Percentiles rank a stretch among this genome's conserved stretches.
phyloP scores from a whole-genome alignment of 2,797 vertebrate genomes.

The Leucoraja ocellata region DNA sequence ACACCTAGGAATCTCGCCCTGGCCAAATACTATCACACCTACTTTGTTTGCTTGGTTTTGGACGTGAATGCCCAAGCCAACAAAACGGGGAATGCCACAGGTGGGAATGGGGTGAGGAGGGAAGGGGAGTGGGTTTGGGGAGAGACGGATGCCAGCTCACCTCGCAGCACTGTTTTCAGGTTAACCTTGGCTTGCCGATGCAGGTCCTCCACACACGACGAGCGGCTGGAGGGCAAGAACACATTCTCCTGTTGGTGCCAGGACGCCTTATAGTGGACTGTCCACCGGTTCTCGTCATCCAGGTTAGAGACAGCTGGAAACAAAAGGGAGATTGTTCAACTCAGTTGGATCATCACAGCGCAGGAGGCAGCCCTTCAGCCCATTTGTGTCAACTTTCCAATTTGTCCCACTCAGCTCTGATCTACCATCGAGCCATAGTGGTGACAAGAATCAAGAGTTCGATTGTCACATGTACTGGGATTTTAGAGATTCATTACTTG shows the following conservation, averaged over 20 bases:
- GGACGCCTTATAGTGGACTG: conserved; percentile 86
- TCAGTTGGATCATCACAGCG: background rate
- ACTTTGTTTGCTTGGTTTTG: background rate
- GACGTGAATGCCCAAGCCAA: background rate
- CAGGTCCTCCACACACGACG: conserved; percentile 84
- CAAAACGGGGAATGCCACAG: background rate
- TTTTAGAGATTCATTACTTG: background rate
- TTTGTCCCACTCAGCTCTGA: background rate
- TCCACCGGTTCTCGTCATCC: conserved; percentile 95
- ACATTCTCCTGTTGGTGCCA: conserved; percentile 98
- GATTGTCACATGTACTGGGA: no score
- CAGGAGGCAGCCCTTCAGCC: background rate
- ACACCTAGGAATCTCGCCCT: no score
- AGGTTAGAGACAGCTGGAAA: conserved; percentile 87
- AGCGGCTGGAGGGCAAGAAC: conserved; percentile 79
- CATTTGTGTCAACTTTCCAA: background rate
- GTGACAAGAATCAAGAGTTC: no score
- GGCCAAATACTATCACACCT: no score
- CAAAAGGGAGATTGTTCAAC: conserved; percentile 40
- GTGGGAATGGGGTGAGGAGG: background rate
- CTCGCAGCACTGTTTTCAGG: conserved; percentile 89
- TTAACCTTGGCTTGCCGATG: conserved; percentile 94
- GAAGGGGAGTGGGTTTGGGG: background rate
- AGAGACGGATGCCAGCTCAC: conserved; percentile 52
- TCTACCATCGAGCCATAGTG: background rate